phyloP scores from a whole-genome alignment of 2,113 vertebrate species.

The Clarias batrachus region DNA sequence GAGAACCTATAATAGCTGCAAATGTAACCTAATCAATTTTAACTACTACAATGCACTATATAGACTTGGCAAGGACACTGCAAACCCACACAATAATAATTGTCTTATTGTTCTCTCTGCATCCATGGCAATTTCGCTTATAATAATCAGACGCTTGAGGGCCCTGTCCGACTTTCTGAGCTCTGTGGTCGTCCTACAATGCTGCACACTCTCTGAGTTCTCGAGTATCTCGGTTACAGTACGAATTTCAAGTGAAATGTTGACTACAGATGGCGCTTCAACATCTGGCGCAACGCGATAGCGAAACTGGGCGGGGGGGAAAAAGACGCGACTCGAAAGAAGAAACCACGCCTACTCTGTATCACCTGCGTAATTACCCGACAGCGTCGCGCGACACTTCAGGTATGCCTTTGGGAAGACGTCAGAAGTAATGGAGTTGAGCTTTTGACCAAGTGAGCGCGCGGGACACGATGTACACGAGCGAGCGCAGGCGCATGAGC shows the following conservation, averaged over 20 bases:
- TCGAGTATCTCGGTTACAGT: neutral
- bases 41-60: no score
- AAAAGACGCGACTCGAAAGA: neutral
- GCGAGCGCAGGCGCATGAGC: conserved; percentile 72
- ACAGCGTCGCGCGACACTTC: neutral
- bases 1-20: neutral
- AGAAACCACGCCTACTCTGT: neutral
- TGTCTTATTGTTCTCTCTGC: neutral
- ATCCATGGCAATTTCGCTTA: neutral
- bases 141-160: neutral
- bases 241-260: neutral
- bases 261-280: conserved; percentile 22
- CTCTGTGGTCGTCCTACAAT: neutral
- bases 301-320: conserved; percentile 13
- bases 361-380: conserved; percentile 55
- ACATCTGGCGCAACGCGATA: conserved; percentile 4
- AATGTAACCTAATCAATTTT: neutral
- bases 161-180: neutral
- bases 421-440: neutral
- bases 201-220: neutral
- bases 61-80: no score
- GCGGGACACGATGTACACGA: conserved; percentile 66
- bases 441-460: neutral
- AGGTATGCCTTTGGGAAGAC: neutral
- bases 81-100: neutral